Evolutionary conservation across 2,113 vertebrate species (phyloP).

Genomic region (Chamaea fasciata): DNA sequence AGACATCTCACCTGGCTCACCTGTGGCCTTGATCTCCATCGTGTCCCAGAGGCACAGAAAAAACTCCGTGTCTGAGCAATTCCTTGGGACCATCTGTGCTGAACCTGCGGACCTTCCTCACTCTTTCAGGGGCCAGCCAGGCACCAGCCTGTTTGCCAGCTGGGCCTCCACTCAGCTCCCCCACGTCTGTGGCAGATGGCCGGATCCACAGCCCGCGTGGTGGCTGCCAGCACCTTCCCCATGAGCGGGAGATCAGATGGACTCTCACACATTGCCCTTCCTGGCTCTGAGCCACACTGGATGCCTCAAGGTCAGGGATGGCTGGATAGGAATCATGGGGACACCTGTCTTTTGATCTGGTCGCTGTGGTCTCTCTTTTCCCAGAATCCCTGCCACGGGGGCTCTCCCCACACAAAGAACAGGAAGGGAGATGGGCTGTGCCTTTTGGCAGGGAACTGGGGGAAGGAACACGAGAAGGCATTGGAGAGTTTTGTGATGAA

Average conservation of each 20-base stretch:
- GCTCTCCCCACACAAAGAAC: neutral
- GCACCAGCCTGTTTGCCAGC: slow-evolving; percentile 58
- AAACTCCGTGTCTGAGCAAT: neutral
- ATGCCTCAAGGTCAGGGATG: slow-evolving; percentile 14
- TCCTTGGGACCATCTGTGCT: slow-evolving; percentile 32
- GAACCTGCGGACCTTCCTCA: slow-evolving; percentile 13
- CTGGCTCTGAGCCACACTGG: slow-evolving; percentile 43
- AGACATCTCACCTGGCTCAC: neutral
- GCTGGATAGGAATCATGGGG: neutral
- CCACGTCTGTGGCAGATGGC: slow-evolving; percentile 55
- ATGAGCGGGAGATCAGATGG: slow-evolving; percentile 24
- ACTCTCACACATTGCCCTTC: neutral
- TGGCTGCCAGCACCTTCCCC: slow-evolving; percentile 59
- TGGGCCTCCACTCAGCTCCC: slow-evolving; percentile 40
- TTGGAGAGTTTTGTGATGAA: neutral
- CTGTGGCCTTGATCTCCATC: neutral
- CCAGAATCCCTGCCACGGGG: accelerated
- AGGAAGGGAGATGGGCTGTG: neutral
- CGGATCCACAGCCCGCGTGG: slow-evolving; percentile 8
- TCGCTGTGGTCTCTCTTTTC: neutral
- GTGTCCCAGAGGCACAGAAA: neutral
- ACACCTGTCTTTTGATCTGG: neutral
- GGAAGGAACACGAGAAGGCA: neutral
- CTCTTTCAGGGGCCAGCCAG: slow-evolving; percentile 15
- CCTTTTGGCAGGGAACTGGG: neutral